phyloP scores from a whole-genome alignment of 2,797 vertebrate species.

The Myoxocephalus aenaeus region DNA sequence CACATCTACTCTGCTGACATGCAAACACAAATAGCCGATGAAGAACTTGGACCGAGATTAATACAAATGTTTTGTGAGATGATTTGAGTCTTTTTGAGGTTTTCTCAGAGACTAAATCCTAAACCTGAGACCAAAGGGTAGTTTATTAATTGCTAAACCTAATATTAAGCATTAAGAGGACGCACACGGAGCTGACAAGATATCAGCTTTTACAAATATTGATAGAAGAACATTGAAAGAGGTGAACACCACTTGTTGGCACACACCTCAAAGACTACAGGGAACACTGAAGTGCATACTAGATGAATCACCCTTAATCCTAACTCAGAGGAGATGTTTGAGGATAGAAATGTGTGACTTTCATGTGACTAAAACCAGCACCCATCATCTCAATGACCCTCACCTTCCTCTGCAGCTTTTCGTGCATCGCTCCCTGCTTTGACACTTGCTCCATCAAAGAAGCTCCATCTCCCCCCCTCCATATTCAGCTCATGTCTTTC shows the following conservation, averaged over 20 bases:
- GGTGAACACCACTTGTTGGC: not conserved
- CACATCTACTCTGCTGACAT: conserved; percentile 34
- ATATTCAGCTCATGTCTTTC: conserved; percentile 58
- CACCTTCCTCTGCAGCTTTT: conserved; percentile 30
- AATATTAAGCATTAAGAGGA: not conserved
- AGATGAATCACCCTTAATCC: not conserved
- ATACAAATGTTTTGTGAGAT: conserved; percentile 5
- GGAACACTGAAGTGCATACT: not conserved
- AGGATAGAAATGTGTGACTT: conserved; percentile 28
- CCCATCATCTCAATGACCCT: conserved; percentile 32
- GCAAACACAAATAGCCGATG: conserved; percentile 22
- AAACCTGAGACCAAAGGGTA: not conserved
- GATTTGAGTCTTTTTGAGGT: not conserved
- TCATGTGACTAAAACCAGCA: conserved; percentile 23
- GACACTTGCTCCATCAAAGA: conserved; percentile 45
- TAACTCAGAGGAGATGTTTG: not conserved
- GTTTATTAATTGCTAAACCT: conserved; percentile 14
- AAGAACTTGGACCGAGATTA: conserved; percentile 2
- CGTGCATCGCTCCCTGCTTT: conserved; percentile 1
- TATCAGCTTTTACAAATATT: conserved; percentile 24
- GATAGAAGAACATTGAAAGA: not conserved
- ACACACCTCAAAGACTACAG: not conserved
- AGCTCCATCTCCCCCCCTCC: conserved; percentile 45
- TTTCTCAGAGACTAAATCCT: not conserved
- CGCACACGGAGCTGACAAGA: not conserved